phyloP scores from a whole-genome alignment of 2,113 vertebrate genomes.

The Eulemur macaco region DNA sequence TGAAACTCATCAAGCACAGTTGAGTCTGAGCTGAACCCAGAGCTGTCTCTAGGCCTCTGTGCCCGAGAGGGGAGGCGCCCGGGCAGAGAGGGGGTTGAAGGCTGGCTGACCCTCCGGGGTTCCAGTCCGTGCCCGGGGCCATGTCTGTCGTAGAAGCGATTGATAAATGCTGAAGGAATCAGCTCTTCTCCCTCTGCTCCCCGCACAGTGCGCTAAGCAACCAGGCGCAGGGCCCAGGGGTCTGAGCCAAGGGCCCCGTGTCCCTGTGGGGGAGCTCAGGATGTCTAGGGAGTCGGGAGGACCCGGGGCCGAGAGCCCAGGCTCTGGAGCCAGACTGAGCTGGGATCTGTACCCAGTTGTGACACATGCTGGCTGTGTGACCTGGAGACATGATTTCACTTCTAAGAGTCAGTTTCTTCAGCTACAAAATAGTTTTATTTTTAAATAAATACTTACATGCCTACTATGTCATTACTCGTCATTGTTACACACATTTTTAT shows the following conservation, averaged over 20 bases:
- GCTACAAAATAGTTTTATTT: not conserved
- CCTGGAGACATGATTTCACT: not conserved
- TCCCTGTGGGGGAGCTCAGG: not conserved
- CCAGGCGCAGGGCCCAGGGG: not conserved
- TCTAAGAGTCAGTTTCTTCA: not conserved
- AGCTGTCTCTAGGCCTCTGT: not conserved
- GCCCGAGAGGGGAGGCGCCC: not conserved
- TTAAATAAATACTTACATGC: not conserved
- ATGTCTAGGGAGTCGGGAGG: not conserved
- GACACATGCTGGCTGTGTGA: accelerated
- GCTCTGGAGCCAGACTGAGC: not conserved
- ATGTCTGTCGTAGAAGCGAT: not conserved
- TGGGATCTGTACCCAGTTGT: not conserved
- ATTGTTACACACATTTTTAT: not conserved
- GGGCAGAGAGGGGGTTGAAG: not conserved
- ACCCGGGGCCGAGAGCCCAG: not conserved
- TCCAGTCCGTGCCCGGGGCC: not conserved
- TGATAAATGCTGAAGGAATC: not conserved
- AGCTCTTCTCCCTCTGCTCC: not conserved
- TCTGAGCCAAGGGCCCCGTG: no score
- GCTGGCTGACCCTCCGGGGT: not conserved
- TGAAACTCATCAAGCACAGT: not conserved
- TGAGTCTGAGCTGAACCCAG: not conserved
- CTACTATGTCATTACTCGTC: not conserved
- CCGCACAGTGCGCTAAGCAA: not conserved